A percentile compares a stretch with the other conserved stretches of the same genome.
Conservation (phyloP, 2,797 vertebrate species). For the Columba guinea region DNA sequence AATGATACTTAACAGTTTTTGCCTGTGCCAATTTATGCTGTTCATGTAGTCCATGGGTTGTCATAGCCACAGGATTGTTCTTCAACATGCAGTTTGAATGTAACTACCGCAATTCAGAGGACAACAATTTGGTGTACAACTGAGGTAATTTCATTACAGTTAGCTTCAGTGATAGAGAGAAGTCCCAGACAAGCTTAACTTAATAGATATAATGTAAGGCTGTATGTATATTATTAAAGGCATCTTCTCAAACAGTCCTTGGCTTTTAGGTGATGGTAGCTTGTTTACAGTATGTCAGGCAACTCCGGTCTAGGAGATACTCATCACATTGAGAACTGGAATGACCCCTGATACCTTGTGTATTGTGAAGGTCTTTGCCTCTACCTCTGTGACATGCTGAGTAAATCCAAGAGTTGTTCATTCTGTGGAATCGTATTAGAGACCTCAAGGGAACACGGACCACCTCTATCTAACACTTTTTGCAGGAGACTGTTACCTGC, state of each 20-base stretch:
- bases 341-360: not conserved
- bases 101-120: not conserved
- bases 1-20: not conserved
- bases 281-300: not conserved
- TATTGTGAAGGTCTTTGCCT: not conserved
- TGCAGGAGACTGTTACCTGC: not conserved
- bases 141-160: not conserved
- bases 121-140: not conserved
- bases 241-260: not conserved
- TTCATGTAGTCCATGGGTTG: not conserved
- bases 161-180: not conserved
- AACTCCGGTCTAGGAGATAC: not conserved
- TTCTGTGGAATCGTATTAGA: not conserved
- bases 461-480: not conserved
- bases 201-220: not conserved
- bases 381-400: not conserved
- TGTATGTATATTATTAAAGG: not conserved
- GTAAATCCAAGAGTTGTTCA: not conserved
- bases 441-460: not conserved
- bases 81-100: not conserved
- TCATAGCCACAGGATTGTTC: fast-evolving
- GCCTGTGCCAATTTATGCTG: not conserved
- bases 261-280: not conserved
- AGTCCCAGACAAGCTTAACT: not conserved
- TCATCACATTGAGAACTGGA: not conserved